Evolutionary conservation across 2,113 vertebrate genomes (phyloP).

Genomic region (Pongo pygmaeus): DNA sequence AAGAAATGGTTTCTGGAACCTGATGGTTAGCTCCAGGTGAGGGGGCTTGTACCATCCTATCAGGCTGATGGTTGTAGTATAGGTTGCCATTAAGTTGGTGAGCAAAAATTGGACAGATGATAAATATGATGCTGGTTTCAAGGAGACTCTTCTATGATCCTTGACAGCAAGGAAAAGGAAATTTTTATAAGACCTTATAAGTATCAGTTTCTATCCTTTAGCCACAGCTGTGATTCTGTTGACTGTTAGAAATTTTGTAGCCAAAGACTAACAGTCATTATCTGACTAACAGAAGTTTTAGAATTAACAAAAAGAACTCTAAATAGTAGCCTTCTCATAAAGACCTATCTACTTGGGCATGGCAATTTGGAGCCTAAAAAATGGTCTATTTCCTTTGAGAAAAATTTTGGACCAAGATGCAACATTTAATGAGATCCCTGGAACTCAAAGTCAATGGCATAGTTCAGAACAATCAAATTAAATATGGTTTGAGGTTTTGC

Average conservation of each 20-base stretch:
- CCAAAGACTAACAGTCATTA: neutral
- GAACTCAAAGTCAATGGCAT: slow-evolving; percentile 62
- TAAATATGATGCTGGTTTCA: neutral
- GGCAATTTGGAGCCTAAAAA: slow-evolving; percentile 37
- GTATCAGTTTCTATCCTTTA: slow-evolving; percentile 5
- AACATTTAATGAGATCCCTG: slow-evolving; percentile 64
- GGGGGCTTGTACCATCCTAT: neutral
- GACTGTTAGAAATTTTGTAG: neutral
- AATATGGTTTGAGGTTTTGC: slow-evolving; percentile 78
- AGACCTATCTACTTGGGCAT: neutral
- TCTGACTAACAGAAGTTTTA: slow-evolving; percentile 31
- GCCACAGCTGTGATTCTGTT: neutral
- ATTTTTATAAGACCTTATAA: neutral
- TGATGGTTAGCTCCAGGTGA: neutral
- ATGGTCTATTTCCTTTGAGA: slow-evolving; percentile 64
- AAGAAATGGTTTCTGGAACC: neutral
- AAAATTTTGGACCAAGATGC: slow-evolving; percentile 54
- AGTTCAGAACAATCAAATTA: slow-evolving; percentile 77
- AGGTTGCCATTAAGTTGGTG: neutral
- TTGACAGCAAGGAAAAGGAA: neutral
- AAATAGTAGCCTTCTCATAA: slow-evolving; percentile 14
- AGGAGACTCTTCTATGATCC: neutral
- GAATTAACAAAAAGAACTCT: slow-evolving; percentile 17
- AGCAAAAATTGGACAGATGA: neutral
- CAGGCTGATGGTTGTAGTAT: neutral